Percentiles rank a stretch among this genome's conserved stretches.
phyloP scores from a whole-genome alignment of 2,113 vertebrate species.

The Thamnophis sirtalis region DNA sequence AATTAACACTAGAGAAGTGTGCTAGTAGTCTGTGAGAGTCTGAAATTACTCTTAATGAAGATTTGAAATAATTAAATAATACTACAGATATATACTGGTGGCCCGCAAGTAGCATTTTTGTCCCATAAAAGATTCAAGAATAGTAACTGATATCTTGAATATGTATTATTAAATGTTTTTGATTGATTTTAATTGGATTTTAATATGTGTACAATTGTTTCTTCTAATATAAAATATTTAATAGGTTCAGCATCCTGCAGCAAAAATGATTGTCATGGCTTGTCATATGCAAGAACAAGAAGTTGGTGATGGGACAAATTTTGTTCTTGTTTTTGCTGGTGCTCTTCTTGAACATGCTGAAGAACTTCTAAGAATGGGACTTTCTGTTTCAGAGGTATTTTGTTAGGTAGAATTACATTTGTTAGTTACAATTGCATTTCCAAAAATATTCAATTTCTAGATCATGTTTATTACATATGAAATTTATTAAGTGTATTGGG shows the following conservation, averaged over 20 bases:
- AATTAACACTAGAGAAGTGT: background rate
- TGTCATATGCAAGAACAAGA: constrained; percentile 99
- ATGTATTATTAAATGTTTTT: background rate
- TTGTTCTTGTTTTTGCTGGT: constrained; percentile 94
- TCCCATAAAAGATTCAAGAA: background rate
- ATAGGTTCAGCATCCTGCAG: constrained; percentile 96
- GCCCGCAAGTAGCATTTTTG: background rate
- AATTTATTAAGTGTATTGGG: too few relatives aligned
- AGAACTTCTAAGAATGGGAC: constrained; percentile 90
- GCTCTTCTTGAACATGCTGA: constrained; percentile 91
- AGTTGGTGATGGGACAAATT: constrained; percentile 97
- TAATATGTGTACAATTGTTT: background rate
- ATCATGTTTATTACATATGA: background rate
- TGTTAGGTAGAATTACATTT: background rate
- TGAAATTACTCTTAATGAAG: background rate
- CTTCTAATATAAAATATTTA: background rate
- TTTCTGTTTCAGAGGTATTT: constrained; percentile 90
- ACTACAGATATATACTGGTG: background rate
- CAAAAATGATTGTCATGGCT: constrained; percentile 98
- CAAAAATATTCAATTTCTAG: background rate
- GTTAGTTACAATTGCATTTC: background rate
- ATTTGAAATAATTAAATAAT: background rate
- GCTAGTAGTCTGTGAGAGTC: background rate
- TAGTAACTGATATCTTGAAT: background rate
- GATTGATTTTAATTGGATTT: background rate